Percentiles rank a stretch among this genome's conserved stretches.
Evolutionary conservation across 1,140 invertebrate genomes (phyloP).

Genomic region (Heterodera schachtii): DNA sequence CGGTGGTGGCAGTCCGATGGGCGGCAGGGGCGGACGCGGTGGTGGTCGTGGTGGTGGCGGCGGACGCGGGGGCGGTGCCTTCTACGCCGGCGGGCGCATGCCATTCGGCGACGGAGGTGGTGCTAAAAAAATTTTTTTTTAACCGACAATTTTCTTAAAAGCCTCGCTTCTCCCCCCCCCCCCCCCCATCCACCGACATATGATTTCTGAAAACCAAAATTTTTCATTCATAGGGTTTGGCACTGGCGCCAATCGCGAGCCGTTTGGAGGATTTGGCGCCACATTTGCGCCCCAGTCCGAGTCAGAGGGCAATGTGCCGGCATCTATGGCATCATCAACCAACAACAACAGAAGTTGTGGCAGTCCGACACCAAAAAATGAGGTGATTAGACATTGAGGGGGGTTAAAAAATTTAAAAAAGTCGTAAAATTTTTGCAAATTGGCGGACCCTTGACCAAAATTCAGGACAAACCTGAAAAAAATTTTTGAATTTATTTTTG

Average conservation of each 20-base stretch:
- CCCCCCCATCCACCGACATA: too few relatives aligned
- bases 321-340: background rate
- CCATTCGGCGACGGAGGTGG: background rate
- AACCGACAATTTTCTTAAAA: too few relatives aligned
- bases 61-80: background rate
- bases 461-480: too few relatives aligned
- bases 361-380: background rate
- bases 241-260: background rate
- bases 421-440: too few relatives aligned
- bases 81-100: background rate
- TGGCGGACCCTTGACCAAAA: too few relatives aligned
- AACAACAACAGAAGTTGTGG: background rate
- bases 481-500: too few relatives aligned
- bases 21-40: conserved; percentile 14
- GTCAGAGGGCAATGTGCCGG: conserved; percentile 3
- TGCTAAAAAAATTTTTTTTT: too few relatives aligned
- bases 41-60: background rate
- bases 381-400: background rate
- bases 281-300: background rate
- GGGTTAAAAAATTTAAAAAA: too few relatives aligned
- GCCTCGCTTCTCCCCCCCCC: too few relatives aligned
- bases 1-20: conserved; percentile 11
- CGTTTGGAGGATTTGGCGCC: background rate
- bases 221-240: background rate
- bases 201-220: background rate